phyloP scores from a whole-genome alignment of 1,140 invertebrate species.

The Atta colombica region DNA sequence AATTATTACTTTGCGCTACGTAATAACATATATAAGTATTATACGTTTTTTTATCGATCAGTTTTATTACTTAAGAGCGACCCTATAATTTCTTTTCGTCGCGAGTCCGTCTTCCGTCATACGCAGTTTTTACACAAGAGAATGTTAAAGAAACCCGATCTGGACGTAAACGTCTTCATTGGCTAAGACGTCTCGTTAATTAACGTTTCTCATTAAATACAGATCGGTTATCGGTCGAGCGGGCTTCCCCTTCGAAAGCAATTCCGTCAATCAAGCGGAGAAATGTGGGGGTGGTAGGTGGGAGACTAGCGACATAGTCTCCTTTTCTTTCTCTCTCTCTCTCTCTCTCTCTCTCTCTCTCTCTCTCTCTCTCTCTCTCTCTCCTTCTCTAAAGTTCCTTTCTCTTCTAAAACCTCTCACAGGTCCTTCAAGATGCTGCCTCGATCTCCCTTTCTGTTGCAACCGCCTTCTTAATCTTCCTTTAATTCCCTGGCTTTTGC shows the following conservation, averaged over 20 bases:
- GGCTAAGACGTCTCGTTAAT: conserved; percentile 67
- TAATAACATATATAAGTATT: background rate
- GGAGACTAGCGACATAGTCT: conserved; percentile 46
- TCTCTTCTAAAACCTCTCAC: conserved; percentile 30
- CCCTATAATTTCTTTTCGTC: conserved; percentile 3
- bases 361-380: background rate
- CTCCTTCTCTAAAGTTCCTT: conserved; percentile 7
- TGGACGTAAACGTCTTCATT: conserved; percentile 58
- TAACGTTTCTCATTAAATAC: conserved; percentile 77
- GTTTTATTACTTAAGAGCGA: background rate
- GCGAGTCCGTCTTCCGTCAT: background rate
- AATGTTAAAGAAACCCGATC: background rate
- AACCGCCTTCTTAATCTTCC: conserved; percentile 78
- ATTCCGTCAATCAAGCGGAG: conserved; percentile 25
- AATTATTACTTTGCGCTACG: background rate
- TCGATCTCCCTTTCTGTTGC: conserved; percentile 66
- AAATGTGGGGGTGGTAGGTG: background rate
- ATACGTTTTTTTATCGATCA: background rate
- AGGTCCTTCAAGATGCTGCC: conserved; percentile 63
- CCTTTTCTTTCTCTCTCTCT: background rate
- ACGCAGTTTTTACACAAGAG: background rate
- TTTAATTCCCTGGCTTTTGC: conserved; percentile 76
- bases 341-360: conserved; percentile 14
- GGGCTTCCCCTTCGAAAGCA: conserved; percentile 26
- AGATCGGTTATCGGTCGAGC: conserved; percentile 61